Conservation (phyloP, 2,113 vertebrate species). For the Bagarius yarrelli region DNA sequence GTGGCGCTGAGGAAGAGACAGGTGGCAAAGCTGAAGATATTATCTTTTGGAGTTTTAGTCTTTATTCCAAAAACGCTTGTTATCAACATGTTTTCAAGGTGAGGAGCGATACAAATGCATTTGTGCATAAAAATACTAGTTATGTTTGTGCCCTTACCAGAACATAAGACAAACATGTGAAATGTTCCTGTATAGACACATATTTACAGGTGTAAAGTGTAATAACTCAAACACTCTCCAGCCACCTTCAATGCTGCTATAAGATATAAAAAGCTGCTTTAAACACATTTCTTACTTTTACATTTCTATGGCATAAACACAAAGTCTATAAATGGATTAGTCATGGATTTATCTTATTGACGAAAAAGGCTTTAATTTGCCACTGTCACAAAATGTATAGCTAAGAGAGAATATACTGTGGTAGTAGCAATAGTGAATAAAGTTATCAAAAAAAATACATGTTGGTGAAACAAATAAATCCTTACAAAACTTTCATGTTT, state of each 20-base stretch:
- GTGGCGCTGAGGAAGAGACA: no score
- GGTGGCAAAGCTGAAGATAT: no score
- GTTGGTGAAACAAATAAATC: neutral
- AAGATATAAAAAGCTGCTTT: constrained; percentile 1
- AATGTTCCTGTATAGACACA: constrained; percentile 28
- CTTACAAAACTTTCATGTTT: neutral
- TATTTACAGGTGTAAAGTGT: neutral
- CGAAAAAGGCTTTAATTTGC: neutral
- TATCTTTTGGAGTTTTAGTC: no score
- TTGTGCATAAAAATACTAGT: neutral
- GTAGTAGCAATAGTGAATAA: neutral
- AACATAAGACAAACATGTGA: constrained; percentile 40
- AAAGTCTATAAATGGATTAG: neutral
- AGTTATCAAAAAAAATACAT: neutral
- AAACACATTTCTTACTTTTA: neutral
- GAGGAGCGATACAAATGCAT: neutral
- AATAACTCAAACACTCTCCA: neutral
- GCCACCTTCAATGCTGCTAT: neutral
- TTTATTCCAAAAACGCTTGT: no score
- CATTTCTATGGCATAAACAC: neutral
- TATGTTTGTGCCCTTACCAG: constrained; percentile 19
- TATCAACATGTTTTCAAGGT: no score
- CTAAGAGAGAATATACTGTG: neutral
- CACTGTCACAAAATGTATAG: neutral
- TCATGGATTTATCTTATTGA: constrained; percentile 4